phyloP scores from a whole-genome alignment of 1,140 invertebrate genomes.

The Euura lappo region DNA sequence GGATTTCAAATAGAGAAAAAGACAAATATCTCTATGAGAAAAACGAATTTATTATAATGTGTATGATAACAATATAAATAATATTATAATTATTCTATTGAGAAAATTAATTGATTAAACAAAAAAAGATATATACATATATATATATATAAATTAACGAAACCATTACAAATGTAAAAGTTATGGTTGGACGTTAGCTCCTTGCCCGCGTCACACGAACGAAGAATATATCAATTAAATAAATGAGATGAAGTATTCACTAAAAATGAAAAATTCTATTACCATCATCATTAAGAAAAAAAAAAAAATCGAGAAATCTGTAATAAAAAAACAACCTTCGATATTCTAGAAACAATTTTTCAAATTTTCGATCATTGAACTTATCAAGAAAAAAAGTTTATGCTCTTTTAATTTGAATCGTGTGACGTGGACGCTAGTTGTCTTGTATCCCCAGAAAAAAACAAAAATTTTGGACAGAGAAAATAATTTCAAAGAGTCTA shows the following conservation, averaged over 20 bases:
- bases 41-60: neutral
- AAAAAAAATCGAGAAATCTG: too few species aligned
- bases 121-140: too few species aligned
- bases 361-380: neutral
- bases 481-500: neutral
- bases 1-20: neutral
- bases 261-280: too few species aligned
- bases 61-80: neutral
- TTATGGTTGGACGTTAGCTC: constrained; percentile 41
- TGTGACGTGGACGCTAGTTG: constrained; percentile 50
- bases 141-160: neutral
- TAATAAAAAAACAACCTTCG: neutral
- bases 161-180: constrained; percentile 15
- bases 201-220: constrained; percentile 49
- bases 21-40: neutral
- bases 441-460: constrained; percentile 37
- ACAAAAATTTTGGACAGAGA: neutral
- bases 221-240: too few species aligned
- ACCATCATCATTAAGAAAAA: too few species aligned
- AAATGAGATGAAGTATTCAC: too few species aligned
- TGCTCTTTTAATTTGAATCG: constrained; percentile 14
- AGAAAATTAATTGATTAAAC: neutral
- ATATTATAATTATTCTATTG: neutral
- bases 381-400: neutral
- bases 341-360: neutral